phyloP scores from a whole-genome alignment of 1,140 invertebrate genomes.

The Drosophila burlai region DNA sequence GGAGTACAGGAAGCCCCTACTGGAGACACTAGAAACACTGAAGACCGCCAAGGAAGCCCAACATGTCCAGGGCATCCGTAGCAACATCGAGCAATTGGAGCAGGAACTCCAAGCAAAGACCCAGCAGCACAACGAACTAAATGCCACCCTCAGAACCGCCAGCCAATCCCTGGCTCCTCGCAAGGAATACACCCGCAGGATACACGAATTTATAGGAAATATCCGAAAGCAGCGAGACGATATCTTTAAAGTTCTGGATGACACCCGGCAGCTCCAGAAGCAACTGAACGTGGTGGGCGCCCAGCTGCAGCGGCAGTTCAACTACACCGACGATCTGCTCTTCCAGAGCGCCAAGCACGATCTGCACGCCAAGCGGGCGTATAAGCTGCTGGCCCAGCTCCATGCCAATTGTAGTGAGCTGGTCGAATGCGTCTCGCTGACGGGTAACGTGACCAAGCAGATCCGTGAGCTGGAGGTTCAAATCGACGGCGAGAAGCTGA shows the following conservation, averaged over 20 bases:
- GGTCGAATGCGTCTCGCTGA: conserved; percentile 93
- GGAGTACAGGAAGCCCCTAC: conserved; percentile 69
- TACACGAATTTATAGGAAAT: conserved; percentile 97
- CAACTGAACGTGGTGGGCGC: conserved; percentile 96
- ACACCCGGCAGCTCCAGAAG: conserved; percentile 95
- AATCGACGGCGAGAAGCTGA: conserved; percentile 93
- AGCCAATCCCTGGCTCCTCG: conserved; percentile 86
- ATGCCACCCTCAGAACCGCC: conserved; percentile 86
- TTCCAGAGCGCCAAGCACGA: conserved; percentile 96
- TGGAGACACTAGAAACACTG: conserved; percentile 56
- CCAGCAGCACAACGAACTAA: conserved; percentile 85
- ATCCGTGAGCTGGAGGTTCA: conserved; percentile 96
- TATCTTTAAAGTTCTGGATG: conserved; percentile 95
- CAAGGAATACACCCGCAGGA: conserved; percentile 95
- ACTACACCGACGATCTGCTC: conserved; percentile 95
- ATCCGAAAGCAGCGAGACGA: conserved; percentile 97
- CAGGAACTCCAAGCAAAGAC: conserved; percentile 61
- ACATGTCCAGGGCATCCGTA: conserved; percentile 62
- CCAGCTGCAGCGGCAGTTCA: conserved; percentile 95
- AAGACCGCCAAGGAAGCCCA: conserved; percentile 66
- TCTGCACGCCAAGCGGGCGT: conserved; percentile 94
- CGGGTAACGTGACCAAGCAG: conserved; percentile 93
- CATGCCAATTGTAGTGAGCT: conserved; percentile 94
- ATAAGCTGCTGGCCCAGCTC: conserved; percentile 93
- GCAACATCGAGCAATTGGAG: conserved; percentile 62